Base-by-base conservation (phyloP, 2,797 vertebrate species). In the Enteromius radiatus region DNA sequence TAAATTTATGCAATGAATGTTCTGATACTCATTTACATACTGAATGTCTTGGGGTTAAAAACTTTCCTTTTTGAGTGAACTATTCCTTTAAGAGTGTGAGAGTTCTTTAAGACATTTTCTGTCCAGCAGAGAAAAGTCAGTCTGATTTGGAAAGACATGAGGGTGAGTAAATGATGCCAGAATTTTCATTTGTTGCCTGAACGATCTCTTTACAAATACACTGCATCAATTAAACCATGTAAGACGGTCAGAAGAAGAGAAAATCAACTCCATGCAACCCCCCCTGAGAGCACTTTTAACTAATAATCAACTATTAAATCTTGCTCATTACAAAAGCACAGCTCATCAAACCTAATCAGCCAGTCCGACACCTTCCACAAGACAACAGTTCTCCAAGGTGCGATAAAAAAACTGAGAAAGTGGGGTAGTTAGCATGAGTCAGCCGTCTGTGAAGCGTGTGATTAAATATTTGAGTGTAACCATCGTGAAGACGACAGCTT, bases 261-360 rank as follows among this genome's bases (percentile, higher is more conserved):
- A 56, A 47, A 36, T 76, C 21, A 23, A 69, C 52, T 33, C 23
- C 41, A 56, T 49, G 10, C 11, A 14, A 56, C 28, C 52, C 68
- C 36, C 59, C 77, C 33, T 45, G 14, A 65, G 67, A 68, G 73
- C 65, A 19, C 8, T 5, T 73, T 70, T 49, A 59, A 71, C 75
- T 84, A 64, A 84, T 92, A 86, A 90, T 75, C 41, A 79, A 45
- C 76, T 52, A 41, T 36, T 52, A 54, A 71, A 81, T 63, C 52
- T 47, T 23, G 36, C 21, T 64, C 31, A 49, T 80, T 73, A 64
- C 23, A 49, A 52, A 82, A 80, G 64, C 56, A 76, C 49, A 56
- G 36, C 56, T 80, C 59, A 38, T 69, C 71, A 80, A 80, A 83
- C 76, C 11, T 82, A 23, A 88, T 89, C 91, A 89, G 76, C 79